Conservation (phyloP, 2,797 vertebrate species). For the Antennarius maculatus region DNA sequence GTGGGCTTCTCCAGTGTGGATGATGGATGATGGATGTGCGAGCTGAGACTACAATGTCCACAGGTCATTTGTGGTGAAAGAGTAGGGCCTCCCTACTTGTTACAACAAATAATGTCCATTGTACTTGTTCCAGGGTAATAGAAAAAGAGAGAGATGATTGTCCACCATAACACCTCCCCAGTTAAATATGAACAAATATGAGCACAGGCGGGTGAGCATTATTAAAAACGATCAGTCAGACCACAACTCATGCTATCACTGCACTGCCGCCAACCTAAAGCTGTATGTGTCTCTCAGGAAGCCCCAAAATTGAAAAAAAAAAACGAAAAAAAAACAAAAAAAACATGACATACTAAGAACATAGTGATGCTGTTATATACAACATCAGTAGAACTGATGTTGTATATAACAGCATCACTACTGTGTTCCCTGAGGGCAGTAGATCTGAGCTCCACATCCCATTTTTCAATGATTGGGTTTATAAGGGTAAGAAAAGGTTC, state of each 20-base stretch:
- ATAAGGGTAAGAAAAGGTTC: neutral
- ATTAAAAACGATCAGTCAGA: slow-evolving; percentile 76
- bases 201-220: slow-evolving; percentile 36
- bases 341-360: slow-evolving; percentile 56
- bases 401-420: too few species aligned
- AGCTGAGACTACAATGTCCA: neutral
- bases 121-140: slow-evolving; percentile 48
- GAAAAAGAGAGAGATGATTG: slow-evolving; percentile 31
- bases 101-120: slow-evolving; percentile 40
- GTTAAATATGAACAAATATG: slow-evolving; percentile 65
- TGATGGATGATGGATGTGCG: too few species aligned
- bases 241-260: slow-evolving; percentile 44
- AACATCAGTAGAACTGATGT: slow-evolving; percentile 42
- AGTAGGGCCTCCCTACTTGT: slow-evolving; percentile 1
- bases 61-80: slow-evolving; percentile 10
- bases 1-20: neutral
- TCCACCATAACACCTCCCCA: slow-evolving; percentile 39
- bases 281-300: slow-evolving; percentile 54
- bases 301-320: slow-evolving; percentile 61
- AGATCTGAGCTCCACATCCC: slow-evolving; percentile 34
- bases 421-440: slow-evolving; percentile 31
- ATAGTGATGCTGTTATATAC: slow-evolving; percentile 59
- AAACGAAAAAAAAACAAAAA: slow-evolving; percentile 38
- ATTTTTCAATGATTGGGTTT: slow-evolving; percentile 26
- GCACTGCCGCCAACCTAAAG: slow-evolving; percentile 57